Conservation (phyloP, 2,888 invertebrate genomes). For the Electrophaes corylata region DNA sequence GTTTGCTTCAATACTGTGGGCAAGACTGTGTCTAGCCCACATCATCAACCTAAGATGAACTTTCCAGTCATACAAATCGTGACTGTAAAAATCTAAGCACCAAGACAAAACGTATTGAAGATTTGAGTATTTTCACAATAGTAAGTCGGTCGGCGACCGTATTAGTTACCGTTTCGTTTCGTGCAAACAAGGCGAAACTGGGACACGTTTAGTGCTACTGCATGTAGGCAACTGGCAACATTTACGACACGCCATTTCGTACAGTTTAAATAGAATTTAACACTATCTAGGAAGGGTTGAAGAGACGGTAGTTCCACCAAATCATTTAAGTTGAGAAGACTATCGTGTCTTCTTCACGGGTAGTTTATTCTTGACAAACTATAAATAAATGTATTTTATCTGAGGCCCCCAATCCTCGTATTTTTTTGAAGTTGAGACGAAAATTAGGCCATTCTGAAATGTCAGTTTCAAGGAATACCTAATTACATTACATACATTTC, state of each 20-base stretch:
- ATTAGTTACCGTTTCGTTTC: slow-evolving; percentile 56
- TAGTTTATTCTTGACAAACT: too few relatives aligned
- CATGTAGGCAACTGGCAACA: slow-evolving; percentile 47
- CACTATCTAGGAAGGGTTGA: slow-evolving; percentile 5
- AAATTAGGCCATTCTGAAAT: too few relatives aligned
- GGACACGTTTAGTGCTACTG: slow-evolving; percentile 51
- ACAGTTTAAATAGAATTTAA: slow-evolving; percentile 16
- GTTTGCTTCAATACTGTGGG: neutral
- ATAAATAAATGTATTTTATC: too few relatives aligned
- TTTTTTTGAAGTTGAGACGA: too few relatives aligned
- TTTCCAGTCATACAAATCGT: neutral
- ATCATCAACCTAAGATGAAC: too few relatives aligned
- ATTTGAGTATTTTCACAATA: slow-evolving; percentile 37
- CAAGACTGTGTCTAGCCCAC: too few relatives aligned
- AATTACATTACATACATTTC: too few relatives aligned
- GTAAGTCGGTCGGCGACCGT: slow-evolving; percentile 55
- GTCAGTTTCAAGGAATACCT: too few relatives aligned
- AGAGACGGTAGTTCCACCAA: neutral
- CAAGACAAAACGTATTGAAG: neutral
- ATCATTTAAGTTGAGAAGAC: neutral
- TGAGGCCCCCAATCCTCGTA: too few relatives aligned
- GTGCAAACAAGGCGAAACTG: slow-evolving; percentile 63
- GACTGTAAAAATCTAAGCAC: neutral
- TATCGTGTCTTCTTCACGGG: too few relatives aligned
- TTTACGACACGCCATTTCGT: slow-evolving; percentile 30